Evolutionary conservation across 2,888 invertebrate genomes (phyloP), one percentile per base, ranked within the genome.

Genomic region (Eledona agricola): DNA sequence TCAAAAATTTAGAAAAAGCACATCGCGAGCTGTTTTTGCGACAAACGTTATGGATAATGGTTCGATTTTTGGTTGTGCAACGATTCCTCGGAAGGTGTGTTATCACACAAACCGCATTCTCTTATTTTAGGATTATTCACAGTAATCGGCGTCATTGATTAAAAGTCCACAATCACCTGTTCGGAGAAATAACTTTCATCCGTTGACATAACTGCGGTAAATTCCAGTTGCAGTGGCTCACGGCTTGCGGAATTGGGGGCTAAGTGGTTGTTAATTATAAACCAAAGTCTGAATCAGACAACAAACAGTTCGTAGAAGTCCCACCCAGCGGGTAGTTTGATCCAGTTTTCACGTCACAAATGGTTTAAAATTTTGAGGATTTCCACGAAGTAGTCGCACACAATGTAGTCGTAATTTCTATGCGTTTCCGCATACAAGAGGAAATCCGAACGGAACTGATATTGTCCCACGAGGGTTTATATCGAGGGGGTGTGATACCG

Each of bases 381-480:
- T 46, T 46, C 46, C 46, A 46, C 26, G 46, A 34, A 34, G 12
- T 34, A 46, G 19, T 19, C 13, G 26, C 35, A 16, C 10, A 35
- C 46, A 46, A 46, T 46, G 31, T 46, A 25, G 17, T 19, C 12
- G 31, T 26, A 19, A 29, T 35, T 26, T 46, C 46, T 12, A 46
- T 34, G 26, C 22, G 13, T 46, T 50, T 50, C 32, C 40, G 40
- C 17, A 34, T 11, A n/a, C 5, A 37, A 25, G 17, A 34, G 49
- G 49, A 47, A 47, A 47, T 34, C 28, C 3, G 29, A 47, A 37
- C 35, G 26, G 51, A 42, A 34, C 42, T 42, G 42, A 40, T 40
- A 46, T 46, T 50, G 43, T 57, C 57, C 38, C 57, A 57, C 57
- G 57, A 37, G 46, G 26, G 32, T 38, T 26, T 32, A 37, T 26